A percentile compares a stretch with the other conserved stretches of the same genome.
Evolutionary conservation across 2,113 vertebrate genomes (phyloP).

Genomic region (Strix uralensis): DNA sequence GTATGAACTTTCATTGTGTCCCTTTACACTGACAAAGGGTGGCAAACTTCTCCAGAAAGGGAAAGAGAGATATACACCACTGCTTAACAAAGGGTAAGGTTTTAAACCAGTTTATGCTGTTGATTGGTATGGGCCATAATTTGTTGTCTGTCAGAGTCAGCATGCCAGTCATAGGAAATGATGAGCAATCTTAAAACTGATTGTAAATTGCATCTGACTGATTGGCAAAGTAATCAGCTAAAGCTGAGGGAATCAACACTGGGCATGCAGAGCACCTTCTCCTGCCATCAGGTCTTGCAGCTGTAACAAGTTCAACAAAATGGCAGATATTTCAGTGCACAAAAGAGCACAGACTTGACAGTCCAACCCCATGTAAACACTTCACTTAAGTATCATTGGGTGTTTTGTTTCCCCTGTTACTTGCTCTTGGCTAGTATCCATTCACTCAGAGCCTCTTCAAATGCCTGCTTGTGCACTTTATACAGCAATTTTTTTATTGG

Average conservation of each 20-base stretch:
- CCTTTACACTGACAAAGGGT: neutral
- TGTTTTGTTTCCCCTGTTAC: slow-evolving; percentile 1
- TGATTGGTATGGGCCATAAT: slow-evolving; percentile 59
- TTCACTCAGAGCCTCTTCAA: slow-evolving; percentile 27
- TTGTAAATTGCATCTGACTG: slow-evolving; percentile 75
- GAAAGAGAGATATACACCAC: neutral
- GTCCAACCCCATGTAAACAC: neutral
- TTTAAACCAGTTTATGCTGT: neutral
- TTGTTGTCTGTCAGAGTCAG: slow-evolving; percentile 54
- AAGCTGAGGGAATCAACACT: slow-evolving; percentile 52
- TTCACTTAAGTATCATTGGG: neutral
- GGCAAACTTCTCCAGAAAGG: neutral
- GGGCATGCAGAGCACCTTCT: slow-evolving; percentile 36
- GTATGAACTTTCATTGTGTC: neutral
- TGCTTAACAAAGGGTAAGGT: neutral
- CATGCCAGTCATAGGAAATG: slow-evolving; percentile 61
- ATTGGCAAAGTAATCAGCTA: slow-evolving; percentile 72
- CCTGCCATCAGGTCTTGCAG: slow-evolving; percentile 30
- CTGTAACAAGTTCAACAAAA: slow-evolving; percentile 57
- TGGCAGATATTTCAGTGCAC: slow-evolving; percentile 3
- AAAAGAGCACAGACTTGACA: neutral
- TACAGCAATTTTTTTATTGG: slow-evolving; percentile 39
- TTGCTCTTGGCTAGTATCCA: neutral
- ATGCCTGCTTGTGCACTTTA: slow-evolving; percentile 13
- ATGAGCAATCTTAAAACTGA: slow-evolving; percentile 72